Base-by-base conservation (phyloP, 1,140 invertebrate genomes). In the Drosophila punjabiensis region DNA sequence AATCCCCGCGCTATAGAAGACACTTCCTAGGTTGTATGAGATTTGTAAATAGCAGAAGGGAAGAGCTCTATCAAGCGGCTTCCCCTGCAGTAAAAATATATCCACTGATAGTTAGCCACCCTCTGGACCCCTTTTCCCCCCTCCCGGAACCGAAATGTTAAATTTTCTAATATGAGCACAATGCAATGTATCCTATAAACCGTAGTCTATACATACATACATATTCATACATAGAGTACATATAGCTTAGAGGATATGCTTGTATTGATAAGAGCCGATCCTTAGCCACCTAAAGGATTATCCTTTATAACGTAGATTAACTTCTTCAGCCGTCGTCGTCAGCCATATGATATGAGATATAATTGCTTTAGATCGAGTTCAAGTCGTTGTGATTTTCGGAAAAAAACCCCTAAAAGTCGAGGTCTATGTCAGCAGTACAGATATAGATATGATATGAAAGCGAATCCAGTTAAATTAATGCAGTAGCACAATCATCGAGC, bases 111-210 rank as follows among this genome's bases (percentile, higher is more conserved):
- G 32, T 18, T 37, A 47, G 32, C 16, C 32, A 28, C 58, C 39
- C 30, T 20, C 58, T 8, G 16, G 18, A 24, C 11, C 33, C 24
- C 4, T 4, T 28, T 28, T 16, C n/a, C 62, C 35, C 28, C 16
- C 50, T 61, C 70, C 70, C 50, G 76, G 69, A 75, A 64, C 62
- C 69, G 79, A 90, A 70, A 81, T 83, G 89, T 86, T 82, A 86
- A 85, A 90, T 79, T 89, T 87, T 78, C 84, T 86, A 69, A 89
- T 82, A 90, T 81, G 86, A 90, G 86, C 86, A 90, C 86, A 90
- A 90, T 91, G 86, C 86, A 90, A 90, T 90, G 86, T 90, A 90
- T 90, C 86, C 86, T 90, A 90, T 90, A 91, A 90, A 70, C 82
- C 81, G 86, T 89, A 89, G 86, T 89, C 70, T 77, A 67, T 84